A percentile compares a stretch with the other conserved stretches of the same genome.
These are phyloP conservation scores for Rana temporaria DNA, from an alignment of 2,113 vertebrate genomes.

Conservation along the genomic window DNA sequence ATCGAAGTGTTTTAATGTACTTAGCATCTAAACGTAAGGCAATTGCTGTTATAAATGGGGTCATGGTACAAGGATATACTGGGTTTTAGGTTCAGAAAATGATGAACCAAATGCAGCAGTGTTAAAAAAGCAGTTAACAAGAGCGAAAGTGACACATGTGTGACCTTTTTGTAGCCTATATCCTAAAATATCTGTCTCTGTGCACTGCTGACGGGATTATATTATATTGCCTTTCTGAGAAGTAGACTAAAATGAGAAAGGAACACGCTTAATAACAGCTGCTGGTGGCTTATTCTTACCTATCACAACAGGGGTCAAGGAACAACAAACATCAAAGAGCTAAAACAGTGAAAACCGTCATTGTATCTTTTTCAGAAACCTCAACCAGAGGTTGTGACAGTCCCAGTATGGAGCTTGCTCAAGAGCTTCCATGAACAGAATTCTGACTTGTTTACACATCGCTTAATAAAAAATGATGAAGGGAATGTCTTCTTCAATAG, in stretches of 20 bases:
- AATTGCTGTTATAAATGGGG: too few relatives aligned
- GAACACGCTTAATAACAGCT: not conserved
- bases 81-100: too few relatives aligned
- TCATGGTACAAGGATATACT: too few relatives aligned
- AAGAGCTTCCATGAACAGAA: not conserved
- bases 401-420: not conserved
- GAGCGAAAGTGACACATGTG: not conserved
- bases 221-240: not conserved
- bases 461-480: conserved; percentile 20
- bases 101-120: too few relatives aligned
- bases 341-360: not conserved
- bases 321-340: conserved; percentile 11
- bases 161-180: not conserved
- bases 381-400: conserved; percentile 23
- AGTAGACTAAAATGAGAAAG: not conserved
- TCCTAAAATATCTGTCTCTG: too few relatives aligned
- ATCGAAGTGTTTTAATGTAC: too few relatives aligned
- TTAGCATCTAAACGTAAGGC: too few relatives aligned
- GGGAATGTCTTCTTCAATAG: not conserved
- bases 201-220: too few relatives aligned
- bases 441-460: conserved; percentile 37
- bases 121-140: not conserved
- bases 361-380: conserved; percentile 12
- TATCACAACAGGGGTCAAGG: conserved; percentile 24
- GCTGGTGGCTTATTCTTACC: not conserved